Evolutionary conservation across 2,888 invertebrate genomes (phyloP), one percentile per base, ranked within the genome.

Genomic region (Gasteruption jaculator): DNA sequence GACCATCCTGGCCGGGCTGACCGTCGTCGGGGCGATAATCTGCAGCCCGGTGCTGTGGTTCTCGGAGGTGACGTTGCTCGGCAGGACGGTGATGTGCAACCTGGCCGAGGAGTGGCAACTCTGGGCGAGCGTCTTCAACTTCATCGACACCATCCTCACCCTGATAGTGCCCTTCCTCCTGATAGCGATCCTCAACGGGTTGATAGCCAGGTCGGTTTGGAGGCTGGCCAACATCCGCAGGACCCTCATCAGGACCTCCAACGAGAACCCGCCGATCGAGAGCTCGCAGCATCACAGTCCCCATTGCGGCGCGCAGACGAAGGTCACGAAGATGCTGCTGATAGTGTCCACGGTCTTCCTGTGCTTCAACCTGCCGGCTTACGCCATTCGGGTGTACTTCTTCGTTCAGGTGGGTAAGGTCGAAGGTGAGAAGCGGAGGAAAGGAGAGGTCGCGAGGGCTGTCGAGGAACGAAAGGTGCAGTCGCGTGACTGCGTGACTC

Each of bases 251-350:
- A 50, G 47, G 12, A 50, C 43, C 29, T 43, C 46, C 4, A 47
- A 48, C 5, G 43, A 21, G 2, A 37, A 48, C 4, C 48, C 45
- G 5, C 45, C 51, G 3, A 43, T 46, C 3, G 48, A 49, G 18
- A 14, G 48, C 1, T 30, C 40, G 5, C 25, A 33, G 8, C 33
- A 38, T 8, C 48, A 45, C 3, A 50, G 30, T 39, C 43, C 49
- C 2, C 37, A 55, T 2, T 36, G 40, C 5, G 50, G 38, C 16
- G 76, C 81, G 1, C 85, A 85, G 61, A 75, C 80, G 15, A 82
- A 82, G 59, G 78, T 90, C 47, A 91, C 89, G 24, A 82, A 85
- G 61, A 90, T 90, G 86, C 73, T 91, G 41, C 77, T 91, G 18
- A 75, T 88, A 38, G 87, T 91, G 1, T 90, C 90, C 2, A 80